Conservation (phyloP, 1,140 invertebrate species). For the Caenorhabditis brenneri region DNA sequence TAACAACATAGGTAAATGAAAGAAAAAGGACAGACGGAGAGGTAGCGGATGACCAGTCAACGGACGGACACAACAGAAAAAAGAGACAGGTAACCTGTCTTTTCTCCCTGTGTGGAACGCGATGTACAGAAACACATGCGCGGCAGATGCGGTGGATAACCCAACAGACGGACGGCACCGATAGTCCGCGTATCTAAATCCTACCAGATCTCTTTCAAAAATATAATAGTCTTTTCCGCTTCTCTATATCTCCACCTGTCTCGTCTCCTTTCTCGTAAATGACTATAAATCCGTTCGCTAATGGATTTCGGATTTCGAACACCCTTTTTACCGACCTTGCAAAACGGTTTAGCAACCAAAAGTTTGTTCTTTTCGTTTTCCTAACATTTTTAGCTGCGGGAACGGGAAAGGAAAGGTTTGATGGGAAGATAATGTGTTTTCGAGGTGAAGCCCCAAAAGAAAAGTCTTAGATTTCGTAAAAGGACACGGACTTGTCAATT, state of each 20-base stretch:
- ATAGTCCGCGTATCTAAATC: slow-evolving; percentile 7
- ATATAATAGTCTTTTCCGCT: not conserved
- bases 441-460: slow-evolving; percentile 6
- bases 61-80: slow-evolving; percentile 14
- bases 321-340: not conserved
- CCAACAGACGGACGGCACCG: slow-evolving; percentile 32
- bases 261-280: not conserved
- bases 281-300: slow-evolving; percentile 19
- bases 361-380: slow-evolving; percentile 13
- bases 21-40: slow-evolving; percentile 11
- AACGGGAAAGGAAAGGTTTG: not conserved
- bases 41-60: slow-evolving; percentile 33
- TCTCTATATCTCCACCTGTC: not conserved
- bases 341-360: not conserved
- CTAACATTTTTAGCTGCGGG: not conserved
- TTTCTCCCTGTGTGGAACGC: not conserved
- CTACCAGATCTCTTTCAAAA: slow-evolving; percentile 26
- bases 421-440: slow-evolving; percentile 36
- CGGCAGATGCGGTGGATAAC: not conserved
- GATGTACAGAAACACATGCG: not conserved
- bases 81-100: slow-evolving; percentile 28
- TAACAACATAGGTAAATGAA: slow-evolving; percentile 43
- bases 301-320: not conserved
- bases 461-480: not conserved
- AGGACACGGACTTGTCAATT: not conserved